Percentiles rank a stretch among this genome's conserved stretches.
phyloP scores from a whole-genome alignment of 2,888 invertebrate species.

The Liodrosophila aerea region DNA sequence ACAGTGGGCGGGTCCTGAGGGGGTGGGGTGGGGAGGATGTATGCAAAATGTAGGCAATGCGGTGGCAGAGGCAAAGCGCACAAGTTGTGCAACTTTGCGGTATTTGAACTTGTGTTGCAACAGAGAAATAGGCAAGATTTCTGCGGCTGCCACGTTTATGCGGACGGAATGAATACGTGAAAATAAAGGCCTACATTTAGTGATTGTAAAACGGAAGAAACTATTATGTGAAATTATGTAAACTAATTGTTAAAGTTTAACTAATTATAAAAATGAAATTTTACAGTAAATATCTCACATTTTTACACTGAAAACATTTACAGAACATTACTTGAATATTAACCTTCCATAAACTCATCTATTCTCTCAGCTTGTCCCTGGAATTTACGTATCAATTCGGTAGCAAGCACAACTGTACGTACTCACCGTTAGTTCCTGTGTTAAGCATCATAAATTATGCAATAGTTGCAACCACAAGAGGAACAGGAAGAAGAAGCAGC shows the following conservation, averaged over 20 bases:
- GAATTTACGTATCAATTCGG: too few relatives aligned
- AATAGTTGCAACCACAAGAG: conserved; percentile 40
- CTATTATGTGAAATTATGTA: conserved; percentile 2
- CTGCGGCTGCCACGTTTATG: conserved; percentile 43
- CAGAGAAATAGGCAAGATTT: conserved; percentile 48
- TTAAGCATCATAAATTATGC: conserved; percentile 64
- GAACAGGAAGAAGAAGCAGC: conserved; percentile 33
- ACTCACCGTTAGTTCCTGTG: conserved; percentile 39
- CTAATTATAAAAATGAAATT: too few relatives aligned
- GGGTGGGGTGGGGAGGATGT: background rate
- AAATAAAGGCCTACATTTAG: too few relatives aligned
- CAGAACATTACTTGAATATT: too few relatives aligned
- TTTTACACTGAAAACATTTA: too few relatives aligned
- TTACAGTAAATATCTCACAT: too few relatives aligned
- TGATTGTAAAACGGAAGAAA: too few relatives aligned
- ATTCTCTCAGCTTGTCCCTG: too few relatives aligned
- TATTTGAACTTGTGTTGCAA: conserved; percentile 69
- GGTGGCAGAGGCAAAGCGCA: background rate
- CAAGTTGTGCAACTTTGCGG: conserved; percentile 64
- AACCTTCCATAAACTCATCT: too few relatives aligned
- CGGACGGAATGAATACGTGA: background rate
- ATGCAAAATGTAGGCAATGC: conserved; percentile 13
- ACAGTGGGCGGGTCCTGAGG: background rate
- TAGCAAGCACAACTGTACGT: background rate
- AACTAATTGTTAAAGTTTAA: background rate